A percentile compares a stretch with the other conserved stretches of the same genome.
phyloP scores from a whole-genome alignment of 2,888 invertebrate species.

The Zaprionus lineosus region DNA sequence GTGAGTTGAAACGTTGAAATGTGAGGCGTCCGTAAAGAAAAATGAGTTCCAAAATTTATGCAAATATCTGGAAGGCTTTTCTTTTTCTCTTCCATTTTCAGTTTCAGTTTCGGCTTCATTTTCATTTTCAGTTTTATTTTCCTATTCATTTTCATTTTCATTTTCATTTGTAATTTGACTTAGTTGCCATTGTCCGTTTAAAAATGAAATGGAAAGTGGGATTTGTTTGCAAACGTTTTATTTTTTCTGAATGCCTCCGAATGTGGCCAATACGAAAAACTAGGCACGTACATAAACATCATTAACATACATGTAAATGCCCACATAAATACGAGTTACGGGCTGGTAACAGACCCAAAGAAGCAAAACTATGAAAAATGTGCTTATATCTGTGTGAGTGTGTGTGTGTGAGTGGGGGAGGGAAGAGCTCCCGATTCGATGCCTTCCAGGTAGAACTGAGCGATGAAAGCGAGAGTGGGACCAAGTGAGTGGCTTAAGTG shows the following conservation, averaged over 20 bases:
- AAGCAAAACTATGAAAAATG: slow-evolving; percentile 11
- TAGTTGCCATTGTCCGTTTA: slow-evolving; percentile 10
- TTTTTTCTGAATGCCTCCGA: slow-evolving; percentile 14
- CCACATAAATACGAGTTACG: slow-evolving; percentile 21
- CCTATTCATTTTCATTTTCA: slow-evolving; percentile 1
- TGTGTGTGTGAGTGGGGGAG: background rate
- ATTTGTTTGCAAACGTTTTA: slow-evolving; percentile 28
- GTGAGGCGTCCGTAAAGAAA: background rate
- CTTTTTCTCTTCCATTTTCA: slow-evolving; percentile 6
- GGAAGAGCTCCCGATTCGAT: slow-evolving; percentile 17
- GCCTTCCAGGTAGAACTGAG: slow-evolving; percentile 56
- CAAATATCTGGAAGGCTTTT: background rate
- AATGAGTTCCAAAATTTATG: slow-evolving; percentile 12
- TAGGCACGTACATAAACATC: slow-evolving; percentile 47
- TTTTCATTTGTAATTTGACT: slow-evolving; percentile 1
- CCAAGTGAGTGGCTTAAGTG: slow-evolving; percentile 25
- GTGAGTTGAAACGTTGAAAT: too few relatives aligned
- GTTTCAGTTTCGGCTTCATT: background rate
- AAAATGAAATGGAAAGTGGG: slow-evolving; percentile 70
- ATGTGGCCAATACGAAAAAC: slow-evolving; percentile 23
- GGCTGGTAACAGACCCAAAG: slow-evolving; percentile 8
- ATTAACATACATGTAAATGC: slow-evolving; percentile 41
- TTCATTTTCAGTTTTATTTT: too few relatives aligned
- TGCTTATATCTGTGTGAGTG: slow-evolving; percentile 2
- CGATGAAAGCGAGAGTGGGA: slow-evolving; percentile 70